These are phyloP conservation scores for Prionace glauca DNA, from an alignment of 2,797 vertebrate genomes.

Conservation along the genomic window DNA sequence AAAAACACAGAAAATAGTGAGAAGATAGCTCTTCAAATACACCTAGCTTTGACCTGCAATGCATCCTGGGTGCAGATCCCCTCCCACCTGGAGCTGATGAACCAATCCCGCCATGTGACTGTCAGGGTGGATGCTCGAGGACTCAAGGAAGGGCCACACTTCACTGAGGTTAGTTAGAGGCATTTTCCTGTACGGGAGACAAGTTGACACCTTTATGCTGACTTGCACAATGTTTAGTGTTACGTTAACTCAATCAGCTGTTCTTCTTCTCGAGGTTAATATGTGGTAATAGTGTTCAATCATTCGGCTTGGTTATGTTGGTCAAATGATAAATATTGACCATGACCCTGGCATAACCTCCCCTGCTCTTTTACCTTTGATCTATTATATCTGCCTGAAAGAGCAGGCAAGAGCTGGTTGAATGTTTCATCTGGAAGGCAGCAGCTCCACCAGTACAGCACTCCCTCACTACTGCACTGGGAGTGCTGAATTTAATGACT, in stretches of 20 bases:
- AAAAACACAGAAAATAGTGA: constrained; percentile 72
- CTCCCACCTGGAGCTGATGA: constrained; percentile 94
- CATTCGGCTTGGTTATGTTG: background rate
- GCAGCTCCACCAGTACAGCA: background rate
- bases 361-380: background rate
- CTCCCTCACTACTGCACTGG: background rate
- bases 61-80: constrained; percentile 90
- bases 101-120: constrained; percentile 91
- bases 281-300: background rate
- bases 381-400: no score
- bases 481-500: background rate
- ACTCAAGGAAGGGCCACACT: constrained; percentile 85
- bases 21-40: constrained; percentile 91
- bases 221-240: background rate
- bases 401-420: background rate
- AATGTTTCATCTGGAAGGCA: background rate
- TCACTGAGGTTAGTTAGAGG: constrained; percentile 66
- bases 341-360: background rate
- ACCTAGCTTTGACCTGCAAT: constrained; percentile 85
- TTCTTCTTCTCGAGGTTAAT: background rate
- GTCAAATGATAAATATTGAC: background rate
- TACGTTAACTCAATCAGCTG: background rate
- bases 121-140: constrained; percentile 86
- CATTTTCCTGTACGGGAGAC: background rate
- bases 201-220: background rate